phyloP scores from a whole-genome alignment of 2,113 vertebrate genomes.

The Meriones unguiculatus region DNA sequence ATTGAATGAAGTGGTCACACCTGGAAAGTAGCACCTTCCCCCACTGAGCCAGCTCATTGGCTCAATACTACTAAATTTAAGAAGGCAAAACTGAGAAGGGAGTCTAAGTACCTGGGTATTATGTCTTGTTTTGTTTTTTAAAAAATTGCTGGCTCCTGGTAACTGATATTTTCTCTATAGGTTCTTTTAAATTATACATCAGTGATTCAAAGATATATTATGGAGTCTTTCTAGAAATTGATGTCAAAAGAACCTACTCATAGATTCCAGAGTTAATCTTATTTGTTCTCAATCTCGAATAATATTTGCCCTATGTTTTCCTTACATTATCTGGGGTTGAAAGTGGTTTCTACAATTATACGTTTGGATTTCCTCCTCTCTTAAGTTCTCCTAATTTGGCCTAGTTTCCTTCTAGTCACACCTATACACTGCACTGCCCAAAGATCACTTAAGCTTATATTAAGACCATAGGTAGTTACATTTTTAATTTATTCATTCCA shows the following conservation, averaged over 20 bases:
- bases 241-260: neutral
- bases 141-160: neutral
- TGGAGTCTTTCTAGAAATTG: neutral
- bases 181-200: constrained; percentile 8
- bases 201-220: constrained; percentile 14
- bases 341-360: constrained; percentile 1
- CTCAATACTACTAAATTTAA: neutral
- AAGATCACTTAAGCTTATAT: neutral
- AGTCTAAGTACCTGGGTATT: neutral
- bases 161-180: constrained; percentile 33
- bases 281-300: neutral
- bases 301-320: constrained; percentile 25
- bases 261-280: constrained; percentile 29
- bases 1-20: neutral
- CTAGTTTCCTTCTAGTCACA: constrained; percentile 17
- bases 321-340: neutral
- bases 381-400: constrained; percentile 16
- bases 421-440: neutral
- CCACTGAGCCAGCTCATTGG: neutral
- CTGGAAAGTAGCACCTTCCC: too few relatives aligned
- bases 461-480: neutral
- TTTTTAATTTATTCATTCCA: constrained; percentile 49
- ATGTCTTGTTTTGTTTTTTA: neutral
- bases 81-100: constrained; percentile 4
- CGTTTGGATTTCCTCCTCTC: neutral